Percentiles rank a stretch among this genome's conserved stretches.
phyloP scores from a whole-genome alignment of 2,888 invertebrate species.

The Aphrophora alni region DNA sequence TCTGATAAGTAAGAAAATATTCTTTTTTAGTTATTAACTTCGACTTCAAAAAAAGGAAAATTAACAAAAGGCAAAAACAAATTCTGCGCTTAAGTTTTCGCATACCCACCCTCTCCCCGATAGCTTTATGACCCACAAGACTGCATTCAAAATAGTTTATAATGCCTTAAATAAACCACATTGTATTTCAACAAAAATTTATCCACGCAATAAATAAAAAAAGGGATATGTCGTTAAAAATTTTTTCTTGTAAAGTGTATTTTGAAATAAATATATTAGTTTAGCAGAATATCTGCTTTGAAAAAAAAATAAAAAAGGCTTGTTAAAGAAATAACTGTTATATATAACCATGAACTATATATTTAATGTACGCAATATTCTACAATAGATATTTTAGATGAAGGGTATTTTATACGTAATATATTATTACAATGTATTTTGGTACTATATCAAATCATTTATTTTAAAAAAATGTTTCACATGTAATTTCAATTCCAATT shows the following conservation, averaged over 20 bases:
- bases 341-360: conserved; percentile 40
- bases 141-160: no score
- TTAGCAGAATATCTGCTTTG: background rate
- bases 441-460: conserved; percentile 42
- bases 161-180: no score
- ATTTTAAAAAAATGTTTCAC: background rate
- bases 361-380: conserved; percentile 47
- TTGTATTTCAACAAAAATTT: no score
- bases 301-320: background rate
- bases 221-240: background rate
- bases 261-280: conserved; percentile 31
- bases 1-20: no score
- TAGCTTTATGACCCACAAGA: no score
- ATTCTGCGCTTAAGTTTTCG: no score
- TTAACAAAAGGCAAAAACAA: no score
- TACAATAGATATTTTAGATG: conserved; percentile 50
- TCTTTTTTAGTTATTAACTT: no score
- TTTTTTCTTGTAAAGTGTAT: conserved; percentile 44
- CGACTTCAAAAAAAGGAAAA: no score
- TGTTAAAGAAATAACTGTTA: conserved; percentile 34
- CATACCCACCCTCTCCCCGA: no score
- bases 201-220: background rate
- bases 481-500: background rate
- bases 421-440: conserved; percentile 47
- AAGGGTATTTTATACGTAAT: conserved; percentile 51